Base-by-base conservation (phyloP, 2,888 invertebrate genomes). In the Glyphotaelius pellucidus region DNA sequence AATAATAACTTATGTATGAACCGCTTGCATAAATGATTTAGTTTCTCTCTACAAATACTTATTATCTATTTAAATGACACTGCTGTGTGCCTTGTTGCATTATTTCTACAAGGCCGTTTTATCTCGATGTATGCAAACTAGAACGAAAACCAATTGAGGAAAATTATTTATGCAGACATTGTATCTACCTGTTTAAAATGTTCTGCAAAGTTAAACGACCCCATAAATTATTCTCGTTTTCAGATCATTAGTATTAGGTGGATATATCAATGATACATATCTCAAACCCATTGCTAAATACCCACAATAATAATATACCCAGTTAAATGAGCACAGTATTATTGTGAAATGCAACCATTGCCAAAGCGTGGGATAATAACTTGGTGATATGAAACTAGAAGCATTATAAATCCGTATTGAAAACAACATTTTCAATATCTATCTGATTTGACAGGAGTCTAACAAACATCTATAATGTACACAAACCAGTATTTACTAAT, bases 311-410 rank as follows among this genome's bases (percentile, higher is more conserved):
- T 67, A 67, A 67, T 67, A 67, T 67, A 67, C 9, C n/a, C 67
- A 67, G 67, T n/a, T 25, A 67, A 67, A 67, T 67, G 67, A 67
- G 67, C 67, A 67, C 67, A 67, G 67, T 25, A n/a, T 67, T 52
- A 87, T 67, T 87, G 31, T 87, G 87, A 87, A 87, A 67, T 52
- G 47, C 31, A 87, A 42, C 85, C 42, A 42, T 86, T 86, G 38
- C 30, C 25, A 87, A 87, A 31, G 88, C 88, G 88, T 89, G 79
- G 88, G 79, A 89, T 35, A 89, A 79, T 79, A 79, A 86, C 30
- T 42, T n/a, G 30, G 32, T 80, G 79, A 79, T 89, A 89, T 31
- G 35, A 89, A 89, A 89, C 88, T 79, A 25, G 80, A 89, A 79
- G 32, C 80, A 32, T 35, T 79, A 79, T 79, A 67, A 25, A 35